phyloP scores from a whole-genome alignment of 1,140 invertebrate species.

The Pygmarrhopalites habei region DNA sequence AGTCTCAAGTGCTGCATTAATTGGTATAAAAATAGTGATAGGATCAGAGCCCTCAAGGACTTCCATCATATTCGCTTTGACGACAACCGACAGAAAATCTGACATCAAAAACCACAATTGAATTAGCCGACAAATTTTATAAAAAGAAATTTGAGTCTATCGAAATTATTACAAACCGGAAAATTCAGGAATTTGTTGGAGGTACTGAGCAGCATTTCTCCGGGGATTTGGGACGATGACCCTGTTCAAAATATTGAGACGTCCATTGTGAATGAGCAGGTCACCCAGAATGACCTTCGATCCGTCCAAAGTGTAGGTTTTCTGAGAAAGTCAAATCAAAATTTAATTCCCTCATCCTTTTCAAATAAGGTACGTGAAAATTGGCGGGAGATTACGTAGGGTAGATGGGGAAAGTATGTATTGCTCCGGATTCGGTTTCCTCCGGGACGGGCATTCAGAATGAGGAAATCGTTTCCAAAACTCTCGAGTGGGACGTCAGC shows the following conservation, averaged over 20 bases:
- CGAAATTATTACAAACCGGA: too few relatives aligned
- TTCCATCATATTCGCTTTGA: too few relatives aligned
- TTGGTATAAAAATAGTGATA: conserved; percentile 27
- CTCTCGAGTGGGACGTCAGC: conserved; percentile 17
- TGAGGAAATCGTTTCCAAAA: conserved; percentile 23
- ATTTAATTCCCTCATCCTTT: too few relatives aligned
- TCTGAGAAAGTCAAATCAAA: too few relatives aligned
- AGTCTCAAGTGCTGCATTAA: conserved; percentile 15
- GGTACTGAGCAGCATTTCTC: conserved; percentile 19
- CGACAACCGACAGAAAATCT: too few relatives aligned
- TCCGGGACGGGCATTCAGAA: conserved; percentile 28
- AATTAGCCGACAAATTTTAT: too few relatives aligned
- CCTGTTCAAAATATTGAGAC: conserved; percentile 31
- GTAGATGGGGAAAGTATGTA: conserved; percentile 16
- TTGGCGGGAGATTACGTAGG: conserved; percentile 30
- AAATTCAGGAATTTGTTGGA: conserved; percentile 28
- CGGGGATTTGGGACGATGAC: conserved; percentile 30
- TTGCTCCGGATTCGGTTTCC: conserved; percentile 28
- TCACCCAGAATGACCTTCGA: conserved; percentile 25
- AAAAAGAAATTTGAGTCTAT: too few relatives aligned
- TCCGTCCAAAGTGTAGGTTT: conserved; percentile 27
- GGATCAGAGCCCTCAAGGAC: conserved; percentile 15
- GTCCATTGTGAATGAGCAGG: conserved; percentile 24
- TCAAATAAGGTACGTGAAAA: too few relatives aligned
- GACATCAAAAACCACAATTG: too few relatives aligned